These are phyloP conservation scores for Schizopygopsis malacanthus DNA, from an alignment of 2,797 vertebrate genomes.

Conservation along the genomic window DNA sequence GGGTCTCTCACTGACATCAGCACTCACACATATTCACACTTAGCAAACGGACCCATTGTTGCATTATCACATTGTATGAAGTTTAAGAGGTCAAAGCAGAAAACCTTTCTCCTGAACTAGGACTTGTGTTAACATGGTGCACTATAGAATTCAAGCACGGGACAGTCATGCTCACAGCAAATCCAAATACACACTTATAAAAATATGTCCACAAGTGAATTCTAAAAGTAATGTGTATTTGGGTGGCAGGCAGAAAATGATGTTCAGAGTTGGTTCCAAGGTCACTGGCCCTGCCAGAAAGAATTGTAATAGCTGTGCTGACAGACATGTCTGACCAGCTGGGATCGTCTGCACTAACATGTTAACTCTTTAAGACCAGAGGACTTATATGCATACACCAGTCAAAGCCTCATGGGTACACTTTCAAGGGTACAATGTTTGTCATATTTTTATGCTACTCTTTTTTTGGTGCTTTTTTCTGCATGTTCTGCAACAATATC, in stretches of 20 bases:
- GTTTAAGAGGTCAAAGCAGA: slow-evolving; percentile 29
- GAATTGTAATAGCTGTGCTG: slow-evolving; percentile 96
- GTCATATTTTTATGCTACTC: not conserved
- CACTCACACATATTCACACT: slow-evolving; percentile 64
- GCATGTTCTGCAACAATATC: not conserved
- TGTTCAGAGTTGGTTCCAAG: slow-evolving; percentile 83
- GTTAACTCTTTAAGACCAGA: slow-evolving; percentile 69
- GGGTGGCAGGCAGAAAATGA: slow-evolving; percentile 72
- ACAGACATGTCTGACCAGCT: slow-evolving; percentile 95
- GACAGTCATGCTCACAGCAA: slow-evolving; percentile 1
- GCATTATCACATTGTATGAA: slow-evolving; percentile 75
- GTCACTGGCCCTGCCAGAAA: slow-evolving; percentile 83
- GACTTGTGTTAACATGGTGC: slow-evolving; percentile 1
- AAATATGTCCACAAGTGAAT: slow-evolving; percentile 42
- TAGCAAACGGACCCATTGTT: slow-evolving; percentile 72
- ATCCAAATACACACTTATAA: slow-evolving; percentile 28
- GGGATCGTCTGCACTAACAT: slow-evolving; percentile 70
- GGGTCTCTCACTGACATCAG: slow-evolving; percentile 63
- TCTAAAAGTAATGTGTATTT: slow-evolving; percentile 59
- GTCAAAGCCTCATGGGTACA: slow-evolving; percentile 36
- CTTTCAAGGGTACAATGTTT: slow-evolving; percentile 22
- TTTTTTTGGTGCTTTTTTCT: not conserved
- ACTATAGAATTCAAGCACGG: slow-evolving; percentile 7
- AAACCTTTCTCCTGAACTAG: slow-evolving; percentile 6
- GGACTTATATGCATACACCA: slow-evolving; percentile 40